Percentiles rank a stretch among this genome's conserved stretches.
phyloP scores from a whole-genome alignment of 2,888 invertebrate genomes.

The Meloe dianella region DNA sequence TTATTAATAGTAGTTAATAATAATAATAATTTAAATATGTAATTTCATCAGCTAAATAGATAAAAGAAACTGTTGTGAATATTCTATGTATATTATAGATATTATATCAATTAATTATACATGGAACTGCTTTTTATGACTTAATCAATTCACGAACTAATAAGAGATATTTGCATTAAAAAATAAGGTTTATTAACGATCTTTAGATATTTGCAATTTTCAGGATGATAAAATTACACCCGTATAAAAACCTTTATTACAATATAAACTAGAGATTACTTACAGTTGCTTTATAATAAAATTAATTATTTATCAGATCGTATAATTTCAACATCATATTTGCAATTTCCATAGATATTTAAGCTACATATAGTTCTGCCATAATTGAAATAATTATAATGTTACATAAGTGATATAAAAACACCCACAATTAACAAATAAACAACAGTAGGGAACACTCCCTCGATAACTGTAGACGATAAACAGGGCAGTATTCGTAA shows the following conservation, averaged over 20 bases:
- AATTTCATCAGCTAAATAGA: neutral
- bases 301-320: neutral
- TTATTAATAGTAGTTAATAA: neutral
- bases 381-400: neutral
- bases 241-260: neutral
- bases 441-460: neutral
- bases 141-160: neutral
- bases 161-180: neutral
- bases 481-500: neutral
- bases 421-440: constrained; percentile 9
- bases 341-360: neutral
- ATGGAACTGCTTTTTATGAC: neutral
- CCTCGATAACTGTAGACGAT: neutral
- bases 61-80: neutral
- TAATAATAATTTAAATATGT: neutral
- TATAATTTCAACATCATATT: neutral
- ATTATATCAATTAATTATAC: neutral
- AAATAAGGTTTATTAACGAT: neutral
- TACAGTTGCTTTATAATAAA: neutral
- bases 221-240: neutral
- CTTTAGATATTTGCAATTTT: neutral
- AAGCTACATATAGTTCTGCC: neutral
- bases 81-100: neutral
- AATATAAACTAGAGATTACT: neutral
- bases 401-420: neutral